Conservation (phyloP, 1,140 invertebrate genomes). For the Ctenoplectra terminalis region DNA sequence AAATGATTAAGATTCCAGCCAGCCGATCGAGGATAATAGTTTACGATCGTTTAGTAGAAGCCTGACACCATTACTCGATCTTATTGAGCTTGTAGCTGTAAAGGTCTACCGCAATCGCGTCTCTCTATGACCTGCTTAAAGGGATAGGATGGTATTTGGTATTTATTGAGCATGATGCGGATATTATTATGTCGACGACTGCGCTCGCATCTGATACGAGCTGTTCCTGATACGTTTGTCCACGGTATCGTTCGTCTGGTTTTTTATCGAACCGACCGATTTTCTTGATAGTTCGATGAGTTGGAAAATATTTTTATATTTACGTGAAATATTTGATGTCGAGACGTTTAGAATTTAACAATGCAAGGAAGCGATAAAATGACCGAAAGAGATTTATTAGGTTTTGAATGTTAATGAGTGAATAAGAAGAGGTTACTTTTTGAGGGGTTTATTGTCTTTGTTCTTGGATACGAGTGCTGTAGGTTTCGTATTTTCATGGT, state of each 20-base stretch:
- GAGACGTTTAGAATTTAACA: neutral
- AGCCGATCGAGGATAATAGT: neutral
- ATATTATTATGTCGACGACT: slow-evolving; percentile 16
- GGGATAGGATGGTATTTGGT: slow-evolving; percentile 5
- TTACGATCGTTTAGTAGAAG: neutral
- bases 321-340: neutral
- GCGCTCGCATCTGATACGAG: neutral
- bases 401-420: too few species aligned
- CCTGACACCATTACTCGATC: neutral
- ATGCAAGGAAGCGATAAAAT: neutral
- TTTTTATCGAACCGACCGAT: slow-evolving; percentile 7
- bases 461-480: too few species aligned
- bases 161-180: slow-evolving; percentile 9
- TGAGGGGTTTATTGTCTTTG: too few species aligned
- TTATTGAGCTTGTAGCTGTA: neutral
- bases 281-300: neutral
- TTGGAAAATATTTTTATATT: neutral
- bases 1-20: slow-evolving; percentile 1
- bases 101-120: neutral
- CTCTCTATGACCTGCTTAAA: slow-evolving; percentile 12
- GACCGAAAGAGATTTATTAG: neutral
- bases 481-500: too few species aligned
- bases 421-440: too few species aligned
- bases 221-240: slow-evolving; percentile 5
- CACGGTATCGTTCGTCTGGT: neutral